phyloP scores from a whole-genome alignment of 2,888 invertebrate species.

The Autographa gamma region DNA sequence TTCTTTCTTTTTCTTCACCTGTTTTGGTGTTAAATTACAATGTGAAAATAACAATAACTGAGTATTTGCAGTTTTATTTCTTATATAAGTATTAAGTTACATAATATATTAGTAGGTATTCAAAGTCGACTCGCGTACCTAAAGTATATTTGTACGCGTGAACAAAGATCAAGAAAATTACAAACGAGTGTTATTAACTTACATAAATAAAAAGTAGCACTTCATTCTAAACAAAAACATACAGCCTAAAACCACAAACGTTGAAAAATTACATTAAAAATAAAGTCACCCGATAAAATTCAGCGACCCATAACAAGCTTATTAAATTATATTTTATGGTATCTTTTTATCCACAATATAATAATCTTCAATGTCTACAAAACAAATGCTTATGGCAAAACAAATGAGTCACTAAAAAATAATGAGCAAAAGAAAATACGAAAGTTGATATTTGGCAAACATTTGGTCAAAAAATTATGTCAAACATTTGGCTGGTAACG shows the following conservation, averaged over 20 bases:
- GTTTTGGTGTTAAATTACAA: too few relatives aligned
- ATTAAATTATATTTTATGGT: conserved; percentile 1
- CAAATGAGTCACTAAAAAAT: conserved; percentile 12
- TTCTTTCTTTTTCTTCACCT: conserved; percentile 1
- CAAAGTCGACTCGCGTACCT: conserved; percentile 31
- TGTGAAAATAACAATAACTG: too few relatives aligned
- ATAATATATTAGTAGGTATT: too few relatives aligned
- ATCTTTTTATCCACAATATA: neutral
- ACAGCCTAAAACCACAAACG: neutral
- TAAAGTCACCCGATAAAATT: neutral
- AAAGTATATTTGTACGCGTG: conserved; percentile 39
- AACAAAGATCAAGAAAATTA: too few relatives aligned
- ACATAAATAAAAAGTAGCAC: too few relatives aligned
- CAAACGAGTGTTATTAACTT: too few relatives aligned
- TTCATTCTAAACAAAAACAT: too few relatives aligned
- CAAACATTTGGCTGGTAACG: conserved; percentile 30
- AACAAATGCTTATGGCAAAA: neutral
- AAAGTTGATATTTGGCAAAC: neutral
- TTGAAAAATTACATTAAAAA: neutral
- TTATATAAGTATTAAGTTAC: neutral
- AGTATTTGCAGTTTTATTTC: conserved; percentile 2
- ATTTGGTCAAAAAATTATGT: neutral
- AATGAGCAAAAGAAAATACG: neutral
- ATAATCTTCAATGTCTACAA: neutral
- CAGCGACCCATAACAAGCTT: neutral